Conservation (phyloP, 2,797 vertebrate species). For the Amphiprion clarkii region DNA sequence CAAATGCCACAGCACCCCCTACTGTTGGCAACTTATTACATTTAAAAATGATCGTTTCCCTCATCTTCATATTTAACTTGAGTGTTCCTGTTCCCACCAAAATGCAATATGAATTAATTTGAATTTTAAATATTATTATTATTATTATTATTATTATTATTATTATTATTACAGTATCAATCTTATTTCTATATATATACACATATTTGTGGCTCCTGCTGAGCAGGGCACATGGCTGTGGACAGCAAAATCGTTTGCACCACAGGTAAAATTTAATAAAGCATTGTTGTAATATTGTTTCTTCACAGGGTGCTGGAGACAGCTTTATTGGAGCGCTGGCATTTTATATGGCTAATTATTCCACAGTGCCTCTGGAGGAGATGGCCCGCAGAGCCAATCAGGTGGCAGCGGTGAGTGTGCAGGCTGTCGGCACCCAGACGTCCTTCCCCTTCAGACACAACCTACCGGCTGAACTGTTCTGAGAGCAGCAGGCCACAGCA, state of each 20-base stretch:
- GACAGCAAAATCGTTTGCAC: constrained; percentile 4
- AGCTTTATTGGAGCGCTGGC: constrained; percentile 96
- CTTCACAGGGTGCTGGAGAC: constrained; percentile 94
- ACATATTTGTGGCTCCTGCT: too few species aligned
- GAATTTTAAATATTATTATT: not conserved
- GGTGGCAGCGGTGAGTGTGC: constrained; percentile 91
- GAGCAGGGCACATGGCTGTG: not conserved
- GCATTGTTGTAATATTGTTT: constrained; percentile 33
- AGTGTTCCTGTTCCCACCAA: not conserved
- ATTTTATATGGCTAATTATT: constrained; percentile 92
- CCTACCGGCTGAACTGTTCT: constrained; percentile 89
- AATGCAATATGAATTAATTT: not conserved
- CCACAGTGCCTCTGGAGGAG: constrained; percentile 90
- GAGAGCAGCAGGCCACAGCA: constrained; percentile 11
- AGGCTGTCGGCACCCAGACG: constrained; percentile 90
- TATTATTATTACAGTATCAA: not conserved
- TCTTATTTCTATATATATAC: rapidly evolving
- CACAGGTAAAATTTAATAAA: constrained; percentile 31
- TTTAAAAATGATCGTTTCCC: not conserved
- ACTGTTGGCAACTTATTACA: constrained; percentile 59
- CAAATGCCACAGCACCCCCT: constrained; percentile 83
- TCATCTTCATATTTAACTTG: not conserved
- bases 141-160: not conserved
- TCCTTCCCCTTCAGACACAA: constrained; percentile 90
- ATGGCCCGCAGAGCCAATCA: constrained; percentile 91